These are phyloP conservation scores for Brachystomella parvula DNA, from an alignment of 1,140 invertebrate genomes.

Conservation along the genomic window DNA sequence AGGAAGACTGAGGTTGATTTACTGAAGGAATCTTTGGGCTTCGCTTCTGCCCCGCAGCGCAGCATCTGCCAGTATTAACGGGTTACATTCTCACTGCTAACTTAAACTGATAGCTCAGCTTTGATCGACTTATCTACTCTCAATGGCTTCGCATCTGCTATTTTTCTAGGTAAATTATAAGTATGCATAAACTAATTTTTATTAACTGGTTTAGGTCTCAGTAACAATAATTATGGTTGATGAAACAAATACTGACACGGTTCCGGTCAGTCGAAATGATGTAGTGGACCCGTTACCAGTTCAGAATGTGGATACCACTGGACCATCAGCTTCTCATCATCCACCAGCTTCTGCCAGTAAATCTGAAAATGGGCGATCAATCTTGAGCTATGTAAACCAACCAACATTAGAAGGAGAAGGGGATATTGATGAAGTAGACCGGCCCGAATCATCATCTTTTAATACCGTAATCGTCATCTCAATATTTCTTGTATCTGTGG, in stretches of 20 bases:
- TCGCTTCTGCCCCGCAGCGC: neutral
- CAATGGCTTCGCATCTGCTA: neutral
- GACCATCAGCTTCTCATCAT: neutral
- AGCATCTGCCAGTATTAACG: too few relatives aligned
- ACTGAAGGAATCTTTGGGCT: too few relatives aligned
- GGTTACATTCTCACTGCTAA: too few relatives aligned
- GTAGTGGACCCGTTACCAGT: neutral
- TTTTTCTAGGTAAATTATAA: neutral
- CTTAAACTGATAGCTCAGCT: too few relatives aligned
- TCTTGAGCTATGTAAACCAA: neutral
- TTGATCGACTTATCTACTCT: neutral
- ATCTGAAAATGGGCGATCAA: neutral
- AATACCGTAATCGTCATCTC: neutral
- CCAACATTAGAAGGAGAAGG: neutral
- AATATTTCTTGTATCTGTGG: neutral
- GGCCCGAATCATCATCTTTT: neutral
- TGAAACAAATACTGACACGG: neutral
- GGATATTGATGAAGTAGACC: too few relatives aligned
- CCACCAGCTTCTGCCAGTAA: neutral
- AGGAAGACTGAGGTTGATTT: neutral
- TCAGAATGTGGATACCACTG: neutral
- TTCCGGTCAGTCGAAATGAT: neutral
- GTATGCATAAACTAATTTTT: neutral
- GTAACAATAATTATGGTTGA: slow-evolving; percentile 1
- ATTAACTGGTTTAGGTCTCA: neutral